Conservation (phyloP, 2,113 vertebrate species). For the Melanocharis versteri region DNA sequence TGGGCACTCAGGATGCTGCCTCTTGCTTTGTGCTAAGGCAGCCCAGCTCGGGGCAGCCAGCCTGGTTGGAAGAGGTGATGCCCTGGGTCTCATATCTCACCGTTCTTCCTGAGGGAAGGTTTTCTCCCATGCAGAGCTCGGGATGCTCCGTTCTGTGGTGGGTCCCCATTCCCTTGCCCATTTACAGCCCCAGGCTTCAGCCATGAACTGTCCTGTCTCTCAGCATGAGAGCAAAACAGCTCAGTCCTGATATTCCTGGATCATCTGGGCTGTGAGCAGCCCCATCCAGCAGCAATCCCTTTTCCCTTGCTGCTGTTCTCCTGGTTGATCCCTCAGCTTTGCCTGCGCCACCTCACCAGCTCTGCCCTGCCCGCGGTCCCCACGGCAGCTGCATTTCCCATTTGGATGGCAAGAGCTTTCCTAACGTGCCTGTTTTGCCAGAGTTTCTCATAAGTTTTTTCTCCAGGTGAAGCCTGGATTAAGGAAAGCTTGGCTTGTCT, state of each 20-base stretch:
- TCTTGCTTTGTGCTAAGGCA: not conserved
- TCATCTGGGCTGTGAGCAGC: not conserved
- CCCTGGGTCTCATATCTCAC: not conserved
- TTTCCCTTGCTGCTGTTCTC: not conserved
- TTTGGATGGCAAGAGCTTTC: not conserved
- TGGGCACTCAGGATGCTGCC: rapidly evolving
- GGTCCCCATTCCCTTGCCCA: rapidly evolving
- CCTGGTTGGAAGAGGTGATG: rapidly evolving
- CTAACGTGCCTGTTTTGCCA: not conserved
- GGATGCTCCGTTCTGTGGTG: not conserved
- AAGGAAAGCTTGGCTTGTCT: not conserved
- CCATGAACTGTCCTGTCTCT: not conserved
- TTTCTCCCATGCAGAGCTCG: rapidly evolving
- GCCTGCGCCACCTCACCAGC: not conserved
- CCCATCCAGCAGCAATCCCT: not conserved
- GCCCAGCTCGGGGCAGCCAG: rapidly evolving
- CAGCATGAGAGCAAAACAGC: not conserved
- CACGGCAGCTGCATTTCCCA: not conserved
- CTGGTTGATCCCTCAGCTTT: not conserved
- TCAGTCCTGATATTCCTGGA: not conserved
- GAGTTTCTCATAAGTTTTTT: not conserved
- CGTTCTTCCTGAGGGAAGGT: not conserved
- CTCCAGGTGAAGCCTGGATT: not conserved
- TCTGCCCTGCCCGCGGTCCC: not conserved
- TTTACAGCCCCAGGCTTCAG: not conserved